Conservation (phyloP, 2,113 vertebrate species). For the Rhineura floridana region DNA sequence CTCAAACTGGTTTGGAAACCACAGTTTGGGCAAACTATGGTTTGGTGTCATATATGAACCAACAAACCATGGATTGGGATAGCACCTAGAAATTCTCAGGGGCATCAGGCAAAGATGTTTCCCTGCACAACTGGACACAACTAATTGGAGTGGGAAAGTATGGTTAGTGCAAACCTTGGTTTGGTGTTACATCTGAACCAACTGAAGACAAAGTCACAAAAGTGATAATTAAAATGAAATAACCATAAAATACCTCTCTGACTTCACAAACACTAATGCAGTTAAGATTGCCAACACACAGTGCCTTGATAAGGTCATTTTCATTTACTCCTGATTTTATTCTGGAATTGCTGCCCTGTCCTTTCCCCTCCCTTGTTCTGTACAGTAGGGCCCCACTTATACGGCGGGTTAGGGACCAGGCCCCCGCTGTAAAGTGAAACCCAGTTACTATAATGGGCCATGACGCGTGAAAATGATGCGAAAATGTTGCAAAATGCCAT, state of each 20-base stretch:
- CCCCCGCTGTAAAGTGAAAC: too few relatives aligned
- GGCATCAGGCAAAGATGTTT: neutral
- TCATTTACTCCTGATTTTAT: neutral
- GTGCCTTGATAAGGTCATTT: neutral
- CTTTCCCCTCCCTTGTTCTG: too few relatives aligned
- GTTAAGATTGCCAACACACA: neutral
- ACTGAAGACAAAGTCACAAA: neutral
- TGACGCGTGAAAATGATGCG: too few relatives aligned
- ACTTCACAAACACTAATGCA: neutral
- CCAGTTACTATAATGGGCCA: too few relatives aligned
- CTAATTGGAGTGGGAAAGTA: neutral
- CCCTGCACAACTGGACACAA: neutral
- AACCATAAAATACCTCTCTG: neutral
- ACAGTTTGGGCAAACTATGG: neutral
- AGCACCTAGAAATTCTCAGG: neutral
- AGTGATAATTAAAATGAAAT: neutral
- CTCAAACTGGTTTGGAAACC: neutral
- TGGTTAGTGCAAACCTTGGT: neutral
- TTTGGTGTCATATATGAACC: neutral
- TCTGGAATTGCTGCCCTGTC: neutral
- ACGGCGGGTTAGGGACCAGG: too few relatives aligned
- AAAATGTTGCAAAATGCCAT: too few relatives aligned
- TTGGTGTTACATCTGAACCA: neutral
- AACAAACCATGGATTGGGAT: neutral
- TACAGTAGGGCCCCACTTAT: too few relatives aligned